Conservation (phyloP, 2,888 invertebrate genomes). For the Hetaerina titia region DNA sequence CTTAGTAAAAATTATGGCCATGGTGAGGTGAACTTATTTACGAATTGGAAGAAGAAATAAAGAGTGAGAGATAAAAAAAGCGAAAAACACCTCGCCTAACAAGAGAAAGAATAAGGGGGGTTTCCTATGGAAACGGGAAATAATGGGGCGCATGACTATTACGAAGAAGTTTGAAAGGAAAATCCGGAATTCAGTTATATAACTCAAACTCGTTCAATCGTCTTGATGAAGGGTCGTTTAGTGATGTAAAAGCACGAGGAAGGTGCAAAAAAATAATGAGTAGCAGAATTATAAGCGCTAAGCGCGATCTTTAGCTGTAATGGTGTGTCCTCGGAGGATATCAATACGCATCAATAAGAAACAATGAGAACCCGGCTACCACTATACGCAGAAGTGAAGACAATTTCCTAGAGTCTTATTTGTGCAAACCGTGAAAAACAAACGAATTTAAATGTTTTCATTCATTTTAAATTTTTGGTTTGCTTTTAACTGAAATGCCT, state of each 20-base stretch:
- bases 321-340: background rate
- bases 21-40: constrained; percentile 42
- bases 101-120: background rate
- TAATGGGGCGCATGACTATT: constrained; percentile 5
- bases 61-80: background rate
- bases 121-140: background rate
- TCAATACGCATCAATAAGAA: too few species aligned
- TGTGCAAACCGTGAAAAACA: background rate
- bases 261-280: background rate
- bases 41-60: background rate
- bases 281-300: background rate
- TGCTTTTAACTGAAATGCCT: too few species aligned
- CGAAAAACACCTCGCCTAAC: background rate
- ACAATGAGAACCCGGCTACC: background rate
- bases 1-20: background rate
- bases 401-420: background rate
- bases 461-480: too few species aligned
- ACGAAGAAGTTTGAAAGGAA: background rate
- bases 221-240: constrained; percentile 16
- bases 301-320: background rate
- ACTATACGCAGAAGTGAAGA: background rate
- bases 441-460: too few species aligned
- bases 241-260: background rate
- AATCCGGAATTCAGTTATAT: background rate
- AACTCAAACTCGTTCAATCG: background rate